Base-by-base conservation (phyloP, 2,888 invertebrate species). In the Luperina nickerlii region DNA sequence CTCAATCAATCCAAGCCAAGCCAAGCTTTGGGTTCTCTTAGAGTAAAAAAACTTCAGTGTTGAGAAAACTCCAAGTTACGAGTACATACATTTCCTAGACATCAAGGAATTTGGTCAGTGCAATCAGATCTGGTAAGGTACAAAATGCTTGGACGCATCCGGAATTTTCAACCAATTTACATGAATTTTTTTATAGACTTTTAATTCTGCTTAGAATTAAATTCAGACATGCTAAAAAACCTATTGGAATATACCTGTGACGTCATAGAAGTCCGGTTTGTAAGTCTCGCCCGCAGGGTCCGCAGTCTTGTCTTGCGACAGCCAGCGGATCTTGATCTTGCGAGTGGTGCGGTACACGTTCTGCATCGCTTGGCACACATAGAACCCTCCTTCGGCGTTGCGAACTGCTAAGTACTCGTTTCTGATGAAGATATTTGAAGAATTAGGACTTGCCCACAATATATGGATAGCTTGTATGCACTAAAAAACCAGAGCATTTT, bases 351-450 rank as follows among this genome's bases (percentile, higher is more conserved):
- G 98, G 95, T 98, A 99, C 80, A 99, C 98, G 94, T 99, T 99
- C 96, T 99, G 99, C 96, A 98, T 98, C 0, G 99, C 98, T 94
- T 99, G 99, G 94, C 99, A 99, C 80, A 99, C 97, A 94, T 98
- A 98, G 96, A 98, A 98, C 85, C 98, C 98, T 88, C 99, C 99
- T 93, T 99, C 99, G 0, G 98, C 98, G 94, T 99, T 99, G 88
- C 99, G 97, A 0, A 99, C 99, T 3, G 99, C 99, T 92, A 99
- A 96, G 96, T 99, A 99, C 95, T 99, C 98, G 93, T 98, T 98
- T 94, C 98, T 97, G 74, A 38, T 63, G 45, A 57, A 38, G 27
- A 67, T 9, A 57, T 57, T 57, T 57, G 24, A 57, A 57, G 4
- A 11, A 57, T 57, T 57, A 57, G 57, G 3, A 57, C 24, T 57